Evolutionary conservation across 2,888 invertebrate genomes (phyloP).

Genomic region (Thumatha senex): DNA sequence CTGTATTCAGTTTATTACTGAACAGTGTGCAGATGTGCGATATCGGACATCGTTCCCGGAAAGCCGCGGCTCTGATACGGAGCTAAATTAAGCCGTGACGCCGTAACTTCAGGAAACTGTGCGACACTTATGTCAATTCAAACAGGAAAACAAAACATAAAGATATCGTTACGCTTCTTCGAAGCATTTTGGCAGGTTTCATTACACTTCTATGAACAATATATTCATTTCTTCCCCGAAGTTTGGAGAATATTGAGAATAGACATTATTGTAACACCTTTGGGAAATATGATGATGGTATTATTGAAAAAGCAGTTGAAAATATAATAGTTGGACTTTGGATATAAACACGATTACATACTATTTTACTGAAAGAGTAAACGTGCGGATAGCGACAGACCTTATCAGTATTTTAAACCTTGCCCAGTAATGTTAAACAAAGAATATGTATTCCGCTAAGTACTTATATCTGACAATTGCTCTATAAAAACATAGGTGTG

Average conservation of each 20-base stretch:
- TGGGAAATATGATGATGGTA: neutral
- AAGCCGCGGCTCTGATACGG: constrained; percentile 43
- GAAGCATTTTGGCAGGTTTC: constrained; percentile 11
- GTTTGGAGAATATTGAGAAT: constrained; percentile 3
- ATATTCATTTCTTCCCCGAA: constrained; percentile 8
- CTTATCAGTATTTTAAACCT: constrained; percentile 53
- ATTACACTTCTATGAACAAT: too few relatives aligned
- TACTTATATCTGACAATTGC: constrained; percentile 27
- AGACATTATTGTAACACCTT: neutral
- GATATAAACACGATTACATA: constrained; percentile 44
- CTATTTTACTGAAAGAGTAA: constrained; percentile 55
- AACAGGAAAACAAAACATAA: constrained; percentile 27
- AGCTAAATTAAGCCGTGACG: constrained; percentile 54
- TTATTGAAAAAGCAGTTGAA: constrained; percentile 1
- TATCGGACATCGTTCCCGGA: constrained; percentile 55
- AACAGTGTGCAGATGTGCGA: constrained; percentile 38
- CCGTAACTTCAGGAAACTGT: constrained; percentile 37
- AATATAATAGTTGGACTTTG: constrained; percentile 25
- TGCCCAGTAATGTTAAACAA: constrained; percentile 33
- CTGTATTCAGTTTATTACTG: constrained; percentile 34
- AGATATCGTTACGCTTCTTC: constrained; percentile 13
- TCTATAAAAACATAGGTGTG: constrained; percentile 6
- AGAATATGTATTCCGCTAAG: constrained; percentile 31
- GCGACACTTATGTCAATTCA: constrained; percentile 29
- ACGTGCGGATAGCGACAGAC: constrained; percentile 67